A percentile compares a stretch with the other conserved stretches of the same genome.
Evolutionary conservation across 2,797 vertebrate species (phyloP).

Genomic region (Cygnus olor): DNA sequence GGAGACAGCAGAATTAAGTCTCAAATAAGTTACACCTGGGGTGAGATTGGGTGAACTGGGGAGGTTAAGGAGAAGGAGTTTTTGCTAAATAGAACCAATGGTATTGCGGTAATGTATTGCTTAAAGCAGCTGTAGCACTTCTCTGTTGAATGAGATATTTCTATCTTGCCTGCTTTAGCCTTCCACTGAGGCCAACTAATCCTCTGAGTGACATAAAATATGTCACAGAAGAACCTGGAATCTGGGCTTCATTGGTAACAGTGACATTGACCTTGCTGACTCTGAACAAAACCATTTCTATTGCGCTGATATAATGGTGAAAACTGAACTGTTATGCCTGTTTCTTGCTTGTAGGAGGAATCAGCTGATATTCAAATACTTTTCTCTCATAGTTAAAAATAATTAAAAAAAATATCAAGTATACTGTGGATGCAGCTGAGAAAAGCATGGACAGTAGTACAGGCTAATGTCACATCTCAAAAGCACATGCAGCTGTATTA

Average conservation of each 20-base stretch:
- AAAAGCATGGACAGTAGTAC: not conserved
- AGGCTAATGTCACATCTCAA: not conserved
- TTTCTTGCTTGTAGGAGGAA: not conserved
- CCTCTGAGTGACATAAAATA: conserved; percentile 26
- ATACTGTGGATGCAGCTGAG: not conserved
- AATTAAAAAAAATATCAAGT: not conserved
- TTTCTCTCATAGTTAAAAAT: not conserved
- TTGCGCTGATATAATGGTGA: not conserved
- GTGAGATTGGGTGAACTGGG: not conserved
- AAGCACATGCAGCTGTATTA: not conserved
- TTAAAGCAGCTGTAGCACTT: not conserved
- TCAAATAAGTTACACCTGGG: not conserved
- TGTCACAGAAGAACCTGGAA: conserved; percentile 30
- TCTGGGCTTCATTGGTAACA: not conserved
- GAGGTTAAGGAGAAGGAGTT: not conserved
- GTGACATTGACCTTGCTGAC: not conserved
- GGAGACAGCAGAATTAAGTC: not conserved
- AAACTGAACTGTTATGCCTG: not conserved
- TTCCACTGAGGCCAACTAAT: conserved; percentile 29
- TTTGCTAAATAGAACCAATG: not conserved
- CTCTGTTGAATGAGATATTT: not conserved
- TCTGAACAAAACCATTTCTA: not conserved
- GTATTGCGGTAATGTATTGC: not conserved
- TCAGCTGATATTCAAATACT: not conserved
- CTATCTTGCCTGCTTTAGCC: not conserved